These are phyloP conservation scores for Stenurella melanura DNA, from an alignment of 2,888 invertebrate genomes.

Conservation along the genomic window DNA sequence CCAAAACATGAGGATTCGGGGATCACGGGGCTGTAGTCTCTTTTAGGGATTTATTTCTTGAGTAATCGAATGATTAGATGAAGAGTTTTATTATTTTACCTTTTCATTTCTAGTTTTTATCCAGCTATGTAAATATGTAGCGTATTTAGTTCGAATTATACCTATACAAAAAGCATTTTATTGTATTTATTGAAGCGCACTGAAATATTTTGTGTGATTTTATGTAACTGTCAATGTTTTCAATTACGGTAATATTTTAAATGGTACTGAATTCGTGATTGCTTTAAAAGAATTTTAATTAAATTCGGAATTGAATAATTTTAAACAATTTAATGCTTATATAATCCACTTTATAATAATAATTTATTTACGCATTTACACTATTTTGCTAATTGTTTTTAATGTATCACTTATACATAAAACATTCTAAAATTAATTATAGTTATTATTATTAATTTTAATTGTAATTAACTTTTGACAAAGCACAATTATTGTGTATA, in stretches of 20 bases:
- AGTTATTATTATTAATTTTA: not conserved
- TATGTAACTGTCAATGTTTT: not conserved
- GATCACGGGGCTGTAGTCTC: too few relatives aligned
- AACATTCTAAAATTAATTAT: not conserved
- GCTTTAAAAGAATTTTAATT: slow-evolving; percentile 14
- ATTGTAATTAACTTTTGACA: not conserved
- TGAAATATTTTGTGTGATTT: not conserved
- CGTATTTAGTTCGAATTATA: not conserved
- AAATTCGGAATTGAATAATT: slow-evolving; percentile 16
- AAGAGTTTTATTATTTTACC: too few relatives aligned
- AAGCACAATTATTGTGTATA: not conserved
- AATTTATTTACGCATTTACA: not conserved
- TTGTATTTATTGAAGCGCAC: too few relatives aligned
- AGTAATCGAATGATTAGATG: too few relatives aligned
- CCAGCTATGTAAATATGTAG: not conserved
- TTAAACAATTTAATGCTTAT: not conserved
- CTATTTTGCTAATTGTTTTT: slow-evolving; percentile 11
- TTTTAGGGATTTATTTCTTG: too few relatives aligned
- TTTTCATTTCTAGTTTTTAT: too few relatives aligned
- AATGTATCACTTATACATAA: not conserved
- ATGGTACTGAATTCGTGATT: not conserved
- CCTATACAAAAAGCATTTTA: too few relatives aligned
- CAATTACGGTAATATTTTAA: not conserved
- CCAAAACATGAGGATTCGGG: too few relatives aligned
- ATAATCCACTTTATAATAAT: slow-evolving; percentile 8